These are phyloP conservation scores for Cyphomyrus discorhynchus DNA, from an alignment of 2,113 vertebrate genomes.

Conservation along the genomic window DNA sequence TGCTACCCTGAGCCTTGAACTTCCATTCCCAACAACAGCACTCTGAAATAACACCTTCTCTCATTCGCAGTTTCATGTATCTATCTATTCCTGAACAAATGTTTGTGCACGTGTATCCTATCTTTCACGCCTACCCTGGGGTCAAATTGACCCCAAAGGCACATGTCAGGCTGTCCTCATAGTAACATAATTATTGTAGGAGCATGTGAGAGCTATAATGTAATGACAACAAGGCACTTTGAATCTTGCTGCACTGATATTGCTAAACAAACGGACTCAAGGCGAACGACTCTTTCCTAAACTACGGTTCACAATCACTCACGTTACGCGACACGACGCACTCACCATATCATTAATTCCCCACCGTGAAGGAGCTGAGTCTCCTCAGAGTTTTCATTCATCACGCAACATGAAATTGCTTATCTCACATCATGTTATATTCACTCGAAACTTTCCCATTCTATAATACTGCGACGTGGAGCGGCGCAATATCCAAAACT, in stretches of 20 bases:
- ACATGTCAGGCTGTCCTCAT: too few species aligned
- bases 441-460: neutral
- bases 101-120: neutral
- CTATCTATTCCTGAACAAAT: neutral
- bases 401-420: neutral
- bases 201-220: neutral
- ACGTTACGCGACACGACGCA: neutral
- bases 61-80: neutral
- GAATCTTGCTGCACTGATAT: neutral
- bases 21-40: neutral
- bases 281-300: neutral
- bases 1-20: neutral
- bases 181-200: too few species aligned
- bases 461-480: neutral
- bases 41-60: too few species aligned
- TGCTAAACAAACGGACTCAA: neutral
- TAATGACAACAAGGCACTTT: neutral
- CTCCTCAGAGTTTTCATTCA: neutral
- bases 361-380: neutral
- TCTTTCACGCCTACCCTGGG: neutral
- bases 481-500: neutral
- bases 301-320: neutral
- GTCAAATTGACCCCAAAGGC: too few species aligned
- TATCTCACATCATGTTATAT: neutral
- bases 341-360: neutral